Base-by-base conservation (phyloP, 2,113 vertebrate species). In the Egretta garzetta region DNA sequence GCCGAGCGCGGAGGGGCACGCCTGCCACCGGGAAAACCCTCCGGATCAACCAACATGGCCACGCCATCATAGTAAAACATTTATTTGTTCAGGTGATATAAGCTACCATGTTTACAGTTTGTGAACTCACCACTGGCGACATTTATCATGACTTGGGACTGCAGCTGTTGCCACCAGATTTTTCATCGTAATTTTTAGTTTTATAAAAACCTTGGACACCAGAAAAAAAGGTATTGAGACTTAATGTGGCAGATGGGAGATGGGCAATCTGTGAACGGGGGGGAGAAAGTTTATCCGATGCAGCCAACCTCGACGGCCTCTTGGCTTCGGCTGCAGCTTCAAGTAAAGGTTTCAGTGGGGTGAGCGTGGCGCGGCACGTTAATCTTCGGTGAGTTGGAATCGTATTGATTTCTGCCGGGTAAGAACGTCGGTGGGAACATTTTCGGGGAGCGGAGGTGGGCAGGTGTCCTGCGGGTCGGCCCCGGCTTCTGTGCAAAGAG, bases 1-100 rank as follows among this genome's bases (percentile, higher is more conserved):
- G 13, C 6, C 1, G 3, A 2, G 13, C 56, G 10, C 4, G 5
- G 28, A 15, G 3, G 5, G 7, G 26, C 26, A 18, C 1, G 4
- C 4, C 55, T 7, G 23, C 35, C 10, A 5, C 74, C 1, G 3
- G 82, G 35, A 67, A 53, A 26, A 35, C 43, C 92, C 66, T 41
- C 74, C 8, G 28, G 92, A 98, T 80, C 80, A 98, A 95, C 72
- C 97, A 95, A 52, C 68, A 84, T 93, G 96, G 80, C 97, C 94
- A 85, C 75, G 43, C 71, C 66, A 1, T 98, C 62, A 55, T 98
- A 98, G 95, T 97, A 98, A 98, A 98, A 98, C 98, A 98, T 98
- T 98, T 98, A 98, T 98, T 98, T 95, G 90, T 97, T 98, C 95
- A 96, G 95, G 97, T 98, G 98, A 97, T 97, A 96, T 82, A 97